Percentiles rank a stretch among this genome's conserved stretches.
phyloP scores from a whole-genome alignment of 2,113 vertebrate genomes.

The Cariama cristata region DNA sequence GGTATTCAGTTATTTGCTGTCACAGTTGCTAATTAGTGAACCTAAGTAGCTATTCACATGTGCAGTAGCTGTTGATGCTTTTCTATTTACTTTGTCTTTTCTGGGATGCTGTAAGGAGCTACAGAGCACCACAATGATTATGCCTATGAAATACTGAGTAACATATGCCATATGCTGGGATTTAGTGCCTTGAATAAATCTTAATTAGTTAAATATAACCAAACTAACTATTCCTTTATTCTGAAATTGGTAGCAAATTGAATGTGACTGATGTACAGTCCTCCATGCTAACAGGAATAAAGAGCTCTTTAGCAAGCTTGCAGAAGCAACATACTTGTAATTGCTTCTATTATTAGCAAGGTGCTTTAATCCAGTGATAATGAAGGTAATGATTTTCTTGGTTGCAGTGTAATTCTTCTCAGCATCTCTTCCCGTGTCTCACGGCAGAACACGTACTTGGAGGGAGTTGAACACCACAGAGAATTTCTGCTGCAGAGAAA shows the following conservation, averaged over 20 bases:
- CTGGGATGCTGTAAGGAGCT: background rate
- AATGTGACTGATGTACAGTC: background rate
- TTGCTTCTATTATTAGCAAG: slow-evolving; percentile 32
- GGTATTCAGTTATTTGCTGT: background rate
- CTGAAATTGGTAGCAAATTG: background rate
- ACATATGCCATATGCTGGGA: background rate
- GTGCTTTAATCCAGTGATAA: background rate
- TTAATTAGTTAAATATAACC: slow-evolving; percentile 35
- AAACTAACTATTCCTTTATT: background rate
- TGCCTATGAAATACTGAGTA: background rate
- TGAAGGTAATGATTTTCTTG: background rate
- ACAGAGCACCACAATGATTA: background rate
- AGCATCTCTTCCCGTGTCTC: background rate
- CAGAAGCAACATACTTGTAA: background rate
- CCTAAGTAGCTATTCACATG: fast-evolving
- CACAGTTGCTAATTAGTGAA: background rate
- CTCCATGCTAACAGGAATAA: background rate
- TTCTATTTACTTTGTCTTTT: background rate
- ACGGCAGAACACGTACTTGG: background rate
- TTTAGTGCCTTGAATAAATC: background rate
- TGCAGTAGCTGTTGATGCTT: background rate
- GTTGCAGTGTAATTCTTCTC: background rate
- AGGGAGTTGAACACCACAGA: background rate
- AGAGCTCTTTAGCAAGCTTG: background rate
- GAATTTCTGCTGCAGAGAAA: background rate